phyloP scores from a whole-genome alignment of 2,888 invertebrate genomes.

The Tiphia femorata region DNA sequence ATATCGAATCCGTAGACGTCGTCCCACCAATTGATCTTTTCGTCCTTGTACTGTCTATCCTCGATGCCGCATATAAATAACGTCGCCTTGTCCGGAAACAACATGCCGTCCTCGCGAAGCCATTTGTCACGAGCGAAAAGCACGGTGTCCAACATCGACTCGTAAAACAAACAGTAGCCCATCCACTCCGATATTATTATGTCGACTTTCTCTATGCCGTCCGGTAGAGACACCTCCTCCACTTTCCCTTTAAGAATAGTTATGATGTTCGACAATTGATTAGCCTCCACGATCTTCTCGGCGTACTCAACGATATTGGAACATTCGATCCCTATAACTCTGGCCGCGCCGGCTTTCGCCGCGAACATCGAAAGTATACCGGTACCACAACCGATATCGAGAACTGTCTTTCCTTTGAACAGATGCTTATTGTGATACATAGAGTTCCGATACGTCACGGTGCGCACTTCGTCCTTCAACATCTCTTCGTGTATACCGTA shows the following conservation, averaged over 20 bases:
- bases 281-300: conserved; percentile 91
- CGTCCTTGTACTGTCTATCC: conserved; percentile 99
- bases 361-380: conserved; percentile 99
- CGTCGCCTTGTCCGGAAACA: conserved; percentile 94
- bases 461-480: conserved; percentile 99
- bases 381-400: conserved; percentile 99
- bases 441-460: conserved; percentile 97
- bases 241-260: conserved; percentile 92
- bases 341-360: conserved; percentile 96
- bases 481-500: conserved; percentile 99
- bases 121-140: conserved; percentile 98
- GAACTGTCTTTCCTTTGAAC: conserved; percentile 91
- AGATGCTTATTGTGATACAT: conserved; percentile 99
- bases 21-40: conserved; percentile 99
- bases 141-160: conserved; percentile 99
- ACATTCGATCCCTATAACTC: conserved; percentile 97
- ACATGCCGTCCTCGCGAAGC: conserved; percentile 91
- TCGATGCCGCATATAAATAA: conserved; percentile 94
- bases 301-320: conserved; percentile 99
- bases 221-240: conserved; percentile 94
- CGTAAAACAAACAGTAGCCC: conserved; percentile 95
- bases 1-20: conserved; percentile 99
- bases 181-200: conserved; percentile 89
- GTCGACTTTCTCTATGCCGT: conserved; percentile 92
- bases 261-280: conserved; percentile 83